Evolutionary conservation across 2,113 vertebrate species (phyloP), one percentile per base, ranked within the genome.

Genomic region (Chlamydotis undulata): DNA sequence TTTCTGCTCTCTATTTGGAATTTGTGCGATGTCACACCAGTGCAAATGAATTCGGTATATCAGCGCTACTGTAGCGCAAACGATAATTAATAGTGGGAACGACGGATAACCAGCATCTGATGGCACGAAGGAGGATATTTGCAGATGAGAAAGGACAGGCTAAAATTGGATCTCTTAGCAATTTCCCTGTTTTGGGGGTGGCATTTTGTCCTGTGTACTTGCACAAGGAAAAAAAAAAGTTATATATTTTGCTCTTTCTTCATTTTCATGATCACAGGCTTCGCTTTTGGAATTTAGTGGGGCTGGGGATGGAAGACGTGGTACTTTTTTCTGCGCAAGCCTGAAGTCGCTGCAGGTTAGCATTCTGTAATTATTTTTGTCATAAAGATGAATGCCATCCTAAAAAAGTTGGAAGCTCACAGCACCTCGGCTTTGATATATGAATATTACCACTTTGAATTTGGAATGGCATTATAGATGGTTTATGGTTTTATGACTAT

Each of bases 361-460:
- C 86, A 85, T 96, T 73, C 91, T 43, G 1, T 94, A 85, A 96
- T 94, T 96, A 94, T 89, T 97, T 94, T 96, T 94, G 94, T 95
- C 97, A 95, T 35, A 8, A 95, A 96, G 95, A 97, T 75, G 87
- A 94, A 97, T 96, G 87, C 87, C 94, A 89, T 75, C 92, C 94
- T 90, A 64, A 96, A 93, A 94, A 81, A 81, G 52, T 60, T 93
- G 94, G 94, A 96, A 94, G 85, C 74, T 74, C 83, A 6, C 68
- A 89, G 90, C 94, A 64, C 65, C 87, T 90, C 3, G 0, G 70
- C 83, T 85, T 90, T 97, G 96, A 95, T 95, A 59, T 74, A 93
- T 96, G 96, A 80, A 96, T 94, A 94, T 96, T 97, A 78, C 91
- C 70, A 21, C 80, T 63, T 52, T 55, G 82, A 96, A 85, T 77